A percentile compares a stretch with the other conserved stretches of the same genome.
Conservation (phyloP, 1,140 invertebrate genomes). For the Idris sp. region DNA sequence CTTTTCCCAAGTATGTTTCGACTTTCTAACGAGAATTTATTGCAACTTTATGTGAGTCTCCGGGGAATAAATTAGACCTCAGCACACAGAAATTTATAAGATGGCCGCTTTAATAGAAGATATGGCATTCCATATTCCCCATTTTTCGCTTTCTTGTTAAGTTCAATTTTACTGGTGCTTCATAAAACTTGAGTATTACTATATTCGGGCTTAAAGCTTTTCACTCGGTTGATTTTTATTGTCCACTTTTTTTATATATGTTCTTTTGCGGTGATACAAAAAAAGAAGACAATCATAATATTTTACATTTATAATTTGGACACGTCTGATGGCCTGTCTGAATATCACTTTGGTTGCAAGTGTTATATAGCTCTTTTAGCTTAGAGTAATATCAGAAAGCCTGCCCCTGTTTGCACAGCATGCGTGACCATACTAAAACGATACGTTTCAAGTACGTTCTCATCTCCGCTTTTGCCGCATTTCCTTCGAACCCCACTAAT, state of each 20-base stretch:
- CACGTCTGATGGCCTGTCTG: too few relatives aligned
- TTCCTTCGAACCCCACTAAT: slow-evolving; percentile 61
- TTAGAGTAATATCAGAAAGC: slow-evolving; percentile 73
- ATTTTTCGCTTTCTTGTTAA: slow-evolving; percentile 15
- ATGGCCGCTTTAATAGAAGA: slow-evolving; percentile 45
- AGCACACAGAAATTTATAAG: slow-evolving; percentile 43
- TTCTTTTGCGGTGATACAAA: too few relatives aligned
- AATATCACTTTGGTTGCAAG: slow-evolving; percentile 12
- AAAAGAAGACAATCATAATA: too few relatives aligned
- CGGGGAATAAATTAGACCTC: slow-evolving; percentile 28
- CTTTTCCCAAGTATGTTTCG: slow-evolving; percentile 40
- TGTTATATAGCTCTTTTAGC: slow-evolving; percentile 52
- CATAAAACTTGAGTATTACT: slow-evolving; percentile 34
- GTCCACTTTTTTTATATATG: too few relatives aligned
- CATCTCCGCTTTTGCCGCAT: slow-evolving; percentile 65
- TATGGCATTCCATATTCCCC: slow-evolving; percentile 35
- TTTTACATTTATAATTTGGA: too few relatives aligned
- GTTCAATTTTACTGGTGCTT: slow-evolving; percentile 23
- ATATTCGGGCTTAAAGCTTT: too few relatives aligned
- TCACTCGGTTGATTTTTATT: too few relatives aligned
- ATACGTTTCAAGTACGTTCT: slow-evolving; percentile 73
- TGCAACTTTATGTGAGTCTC: slow-evolving; percentile 27
- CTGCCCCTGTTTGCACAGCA: slow-evolving; percentile 72
- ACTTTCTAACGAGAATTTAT: slow-evolving; percentile 39
- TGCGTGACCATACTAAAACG: slow-evolving; percentile 74